Percentiles rank a stretch among this genome's conserved stretches.
Conservation (phyloP, 2,888 invertebrate species). For the Anarsia innoxiella region DNA sequence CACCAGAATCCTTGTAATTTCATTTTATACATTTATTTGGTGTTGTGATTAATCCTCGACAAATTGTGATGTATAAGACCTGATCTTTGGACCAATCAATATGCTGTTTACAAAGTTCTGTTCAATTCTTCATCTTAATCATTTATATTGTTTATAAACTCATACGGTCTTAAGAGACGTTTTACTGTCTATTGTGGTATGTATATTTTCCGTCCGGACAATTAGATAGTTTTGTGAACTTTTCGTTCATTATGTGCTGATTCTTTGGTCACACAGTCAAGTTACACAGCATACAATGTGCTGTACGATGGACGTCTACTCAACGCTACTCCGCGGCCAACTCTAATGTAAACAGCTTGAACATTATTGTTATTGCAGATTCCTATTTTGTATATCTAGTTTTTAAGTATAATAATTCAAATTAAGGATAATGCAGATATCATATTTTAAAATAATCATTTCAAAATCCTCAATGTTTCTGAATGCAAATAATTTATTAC, state of each 20-base stretch:
- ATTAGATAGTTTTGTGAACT: constrained; percentile 11
- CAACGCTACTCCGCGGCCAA: constrained; percentile 9
- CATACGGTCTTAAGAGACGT: too few relatives aligned
- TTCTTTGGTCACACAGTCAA: too few relatives aligned
- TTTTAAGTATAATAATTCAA: constrained; percentile 58
- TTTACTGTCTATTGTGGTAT: too few relatives aligned
- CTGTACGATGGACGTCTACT: too few relatives aligned
- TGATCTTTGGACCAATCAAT: constrained; percentile 50
- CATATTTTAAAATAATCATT: constrained; percentile 27
- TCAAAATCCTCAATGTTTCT: constrained; percentile 39
- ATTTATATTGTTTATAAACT: too few relatives aligned
- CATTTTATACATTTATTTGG: constrained; percentile 18
- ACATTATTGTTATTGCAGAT: constrained; percentile 56
- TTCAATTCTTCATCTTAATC: too few relatives aligned
- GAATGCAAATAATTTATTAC: constrained; percentile 49
- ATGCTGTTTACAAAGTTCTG: constrained; percentile 14
- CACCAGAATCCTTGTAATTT: constrained; percentile 13
- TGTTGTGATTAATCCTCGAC: constrained; percentile 45
- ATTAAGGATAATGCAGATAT: constrained; percentile 27
- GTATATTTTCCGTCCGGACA: constrained; percentile 45
- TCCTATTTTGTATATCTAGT: constrained; percentile 66
- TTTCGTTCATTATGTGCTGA: too few relatives aligned
- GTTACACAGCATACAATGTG: too few relatives aligned
- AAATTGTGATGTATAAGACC: constrained; percentile 42
- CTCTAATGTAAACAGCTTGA: constrained; percentile 19